These are phyloP conservation scores for Phaethornis superciliosus DNA, from an alignment of 2,113 vertebrate species.

Conservation along the genomic window DNA sequence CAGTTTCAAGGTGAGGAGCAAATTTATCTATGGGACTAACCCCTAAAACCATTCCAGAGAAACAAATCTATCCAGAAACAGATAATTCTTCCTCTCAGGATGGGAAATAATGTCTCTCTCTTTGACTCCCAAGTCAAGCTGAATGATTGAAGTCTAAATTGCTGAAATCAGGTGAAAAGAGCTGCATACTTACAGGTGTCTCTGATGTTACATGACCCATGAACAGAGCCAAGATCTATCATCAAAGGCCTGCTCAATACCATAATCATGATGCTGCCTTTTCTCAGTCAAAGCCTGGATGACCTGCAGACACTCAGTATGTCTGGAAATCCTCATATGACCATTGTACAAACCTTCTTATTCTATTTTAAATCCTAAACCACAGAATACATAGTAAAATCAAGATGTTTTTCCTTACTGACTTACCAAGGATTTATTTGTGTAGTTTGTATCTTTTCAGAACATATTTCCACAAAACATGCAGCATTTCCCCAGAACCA, in stretches of 20 bases:
- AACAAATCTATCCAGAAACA: background rate
- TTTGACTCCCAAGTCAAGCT: background rate
- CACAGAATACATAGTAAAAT: background rate
- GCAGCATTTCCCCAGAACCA: background rate
- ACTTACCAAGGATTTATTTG: background rate
- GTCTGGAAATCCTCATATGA: background rate
- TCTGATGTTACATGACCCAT: background rate
- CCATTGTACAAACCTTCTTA: background rate
- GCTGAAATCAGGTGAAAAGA: background rate
- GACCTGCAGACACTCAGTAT: background rate
- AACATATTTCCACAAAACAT: background rate
- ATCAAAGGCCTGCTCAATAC: background rate
- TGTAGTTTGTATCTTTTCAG: background rate
- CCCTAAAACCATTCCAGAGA: background rate
- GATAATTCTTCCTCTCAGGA: background rate
- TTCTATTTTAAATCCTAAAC: background rate
- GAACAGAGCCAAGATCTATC: background rate
- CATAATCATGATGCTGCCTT: background rate
- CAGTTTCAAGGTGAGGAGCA: background rate
- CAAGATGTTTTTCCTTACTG: background rate
- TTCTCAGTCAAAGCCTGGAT: background rate
- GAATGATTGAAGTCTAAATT: background rate
- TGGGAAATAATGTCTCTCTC: background rate
- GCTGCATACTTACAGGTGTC: fast-evolving
- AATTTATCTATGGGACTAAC: background rate